Conservation (phyloP, 2,888 invertebrate genomes). For the Drosophila mettleri region DNA sequence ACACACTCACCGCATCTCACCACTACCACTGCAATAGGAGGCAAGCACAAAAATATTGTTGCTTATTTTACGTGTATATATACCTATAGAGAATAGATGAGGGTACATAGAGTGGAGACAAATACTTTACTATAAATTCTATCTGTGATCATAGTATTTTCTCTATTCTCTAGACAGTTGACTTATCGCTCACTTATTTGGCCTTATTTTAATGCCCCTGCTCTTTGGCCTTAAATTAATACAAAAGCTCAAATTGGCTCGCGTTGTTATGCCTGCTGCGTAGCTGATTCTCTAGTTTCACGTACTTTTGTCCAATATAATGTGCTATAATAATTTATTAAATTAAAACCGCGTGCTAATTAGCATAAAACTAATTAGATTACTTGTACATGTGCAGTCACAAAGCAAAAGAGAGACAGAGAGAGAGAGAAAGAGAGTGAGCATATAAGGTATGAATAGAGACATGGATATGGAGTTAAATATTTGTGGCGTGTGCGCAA, state of each 20-base stretch:
- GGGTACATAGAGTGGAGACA: no score
- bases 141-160: no score
- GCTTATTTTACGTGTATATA: no score
- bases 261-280: slow-evolving; percentile 17
- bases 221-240: background rate
- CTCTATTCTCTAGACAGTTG: background rate
- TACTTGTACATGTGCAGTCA: slow-evolving; percentile 69
- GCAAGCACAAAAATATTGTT: no score
- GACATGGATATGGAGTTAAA: slow-evolving; percentile 21
- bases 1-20: no score
- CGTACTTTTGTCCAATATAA: slow-evolving; percentile 65
- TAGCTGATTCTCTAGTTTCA: slow-evolving; percentile 26
- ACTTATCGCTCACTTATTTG: background rate
- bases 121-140: no score
- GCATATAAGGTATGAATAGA: background rate
- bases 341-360: slow-evolving; percentile 75
- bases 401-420: slow-evolving; percentile 42
- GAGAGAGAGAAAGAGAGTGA: background rate
- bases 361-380: slow-evolving; percentile 82
- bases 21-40: no score
- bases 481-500: slow-evolving; percentile 68
- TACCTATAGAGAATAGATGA: no score
- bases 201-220: background rate
- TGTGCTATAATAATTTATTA: slow-evolving; percentile 76
- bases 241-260: slow-evolving; percentile 19